phyloP scores from a whole-genome alignment of 2,888 invertebrate species.

The Sinelater perroti region DNA sequence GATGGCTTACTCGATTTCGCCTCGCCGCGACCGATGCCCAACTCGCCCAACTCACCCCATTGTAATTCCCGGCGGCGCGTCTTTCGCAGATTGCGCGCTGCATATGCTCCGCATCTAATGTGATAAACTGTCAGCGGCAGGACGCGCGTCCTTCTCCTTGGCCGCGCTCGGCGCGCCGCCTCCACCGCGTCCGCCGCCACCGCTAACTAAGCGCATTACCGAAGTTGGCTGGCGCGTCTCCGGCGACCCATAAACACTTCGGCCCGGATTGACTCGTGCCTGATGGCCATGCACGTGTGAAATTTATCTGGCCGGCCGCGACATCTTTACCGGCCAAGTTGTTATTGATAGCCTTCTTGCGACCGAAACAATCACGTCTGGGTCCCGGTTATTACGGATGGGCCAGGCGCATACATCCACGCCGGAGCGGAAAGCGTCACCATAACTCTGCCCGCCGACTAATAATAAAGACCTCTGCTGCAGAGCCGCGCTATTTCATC shows the following conservation, averaged over 20 bases:
- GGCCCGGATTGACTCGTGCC: conserved; percentile 43
- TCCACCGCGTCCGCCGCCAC: conserved; percentile 13
- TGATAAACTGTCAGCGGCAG: conserved; percentile 61
- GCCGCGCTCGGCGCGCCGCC: conserved; percentile 26
- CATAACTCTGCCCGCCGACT: conserved; percentile 52
- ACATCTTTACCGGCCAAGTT: conserved; percentile 57
- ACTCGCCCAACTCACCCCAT: conserved; percentile 47
- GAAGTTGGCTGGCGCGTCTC: conserved; percentile 38
- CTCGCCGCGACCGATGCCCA: too few species aligned
- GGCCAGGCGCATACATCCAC: conserved; percentile 45
- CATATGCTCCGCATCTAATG: conserved; percentile 55
- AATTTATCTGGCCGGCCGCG: conserved; percentile 45
- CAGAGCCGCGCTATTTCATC: conserved; percentile 52
- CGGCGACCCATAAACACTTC: conserved; percentile 45
- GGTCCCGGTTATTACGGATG: conserved; percentile 45
- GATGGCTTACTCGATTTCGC: conserved; percentile 36
- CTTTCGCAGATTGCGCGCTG: conserved; percentile 56
- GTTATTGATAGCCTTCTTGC: conserved; percentile 54
- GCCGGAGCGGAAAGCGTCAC: conserved; percentile 46
- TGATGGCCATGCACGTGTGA: conserved; percentile 41
- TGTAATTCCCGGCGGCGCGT: conserved; percentile 56
- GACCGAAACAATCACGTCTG: conserved; percentile 53
- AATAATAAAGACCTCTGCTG: conserved; percentile 55
- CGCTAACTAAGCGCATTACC: conserved; percentile 36
- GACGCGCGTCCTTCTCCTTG: conserved; percentile 41